Evolutionary conservation across 1,140 invertebrate genomes (phyloP), one percentile per base, ranked within the genome.

Genomic region (Lithobius niger): DNA sequence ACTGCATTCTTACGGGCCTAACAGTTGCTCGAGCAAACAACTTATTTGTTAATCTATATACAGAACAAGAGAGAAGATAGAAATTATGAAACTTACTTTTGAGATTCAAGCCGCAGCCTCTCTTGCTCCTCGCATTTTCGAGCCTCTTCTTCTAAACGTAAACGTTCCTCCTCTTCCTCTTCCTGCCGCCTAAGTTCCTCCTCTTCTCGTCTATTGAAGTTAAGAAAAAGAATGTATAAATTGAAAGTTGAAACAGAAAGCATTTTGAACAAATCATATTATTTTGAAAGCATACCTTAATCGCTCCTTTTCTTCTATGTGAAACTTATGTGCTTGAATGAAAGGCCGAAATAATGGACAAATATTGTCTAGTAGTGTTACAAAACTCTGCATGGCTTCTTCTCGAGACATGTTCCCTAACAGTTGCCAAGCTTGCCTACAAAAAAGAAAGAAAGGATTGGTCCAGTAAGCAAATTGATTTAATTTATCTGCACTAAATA

Each of bases 291-390:
- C 75, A n/a, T 74, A 82, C 82, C 74, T 70, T 74, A 76, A 72
- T 59, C 77, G 71, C 62, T 81, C 77, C 65, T 79, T 75, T 60
- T 88, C 86, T 66, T 92, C 84, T 31, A 81, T 74, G 68, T 97
- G 87, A 60, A 85, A 79, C 64, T 83, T 85, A 62, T 92, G 83
- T 0, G 94, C 93, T 72, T 96, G 85, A 27, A 97, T 80, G 68
- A 85, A 94, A 4, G 91, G 84, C 65, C 83, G 82, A 65, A 98
- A 97, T 49, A 91, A 70, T 22, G 86, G 84, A 72, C 92, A 97
- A 25, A 86, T 73, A 65, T 81, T 81, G 67, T 94, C 86, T 36
- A 99, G 68, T 43, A 88, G 75, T 62, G 91, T 80, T 31, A 97
- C 79, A 77, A 97, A 98, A 54, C 86, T 86, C 60, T 82, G 77